A percentile compares a stretch with the other conserved stretches of the same genome.
Conservation (phyloP, 2,797 vertebrate genomes). For the Poliocrania exsul region DNA sequence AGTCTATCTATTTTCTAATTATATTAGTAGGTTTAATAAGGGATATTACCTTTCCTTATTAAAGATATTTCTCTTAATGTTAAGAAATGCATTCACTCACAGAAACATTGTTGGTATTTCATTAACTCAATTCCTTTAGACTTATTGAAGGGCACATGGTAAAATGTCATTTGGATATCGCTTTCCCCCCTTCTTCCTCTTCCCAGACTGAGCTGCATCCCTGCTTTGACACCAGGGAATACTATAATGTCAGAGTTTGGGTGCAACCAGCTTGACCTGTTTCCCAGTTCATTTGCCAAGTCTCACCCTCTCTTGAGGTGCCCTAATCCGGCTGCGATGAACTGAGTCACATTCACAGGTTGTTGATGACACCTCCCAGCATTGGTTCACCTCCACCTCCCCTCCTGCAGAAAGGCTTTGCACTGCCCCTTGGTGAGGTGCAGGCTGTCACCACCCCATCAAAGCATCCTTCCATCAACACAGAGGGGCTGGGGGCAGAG, state of each 20-base stretch:
- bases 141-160: background rate
- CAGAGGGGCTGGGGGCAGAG: background rate
- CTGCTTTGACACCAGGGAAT: background rate
- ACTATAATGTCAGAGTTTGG: background rate
- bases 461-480: background rate
- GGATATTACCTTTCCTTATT: background rate
- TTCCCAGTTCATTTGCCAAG: background rate
- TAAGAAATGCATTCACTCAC: background rate
- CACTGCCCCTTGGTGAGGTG: fast-evolving
- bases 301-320: background rate
- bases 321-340: background rate
- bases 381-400: fast-evolving
- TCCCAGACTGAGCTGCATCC: background rate
- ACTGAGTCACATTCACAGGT: fast-evolving
- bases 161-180: background rate
- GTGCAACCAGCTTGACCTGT: background rate
- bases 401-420: background rate
- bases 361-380: fast-evolving
- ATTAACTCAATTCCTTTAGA: background rate
- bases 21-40: background rate
- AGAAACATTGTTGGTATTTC: background rate
- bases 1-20: background rate
- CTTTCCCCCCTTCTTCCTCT: background rate
- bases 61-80: background rate
- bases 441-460: background rate